Percentiles rank a stretch among this genome's conserved stretches.
Conservation (phyloP, 2,113 vertebrate species). For the Petroica traversi region DNA sequence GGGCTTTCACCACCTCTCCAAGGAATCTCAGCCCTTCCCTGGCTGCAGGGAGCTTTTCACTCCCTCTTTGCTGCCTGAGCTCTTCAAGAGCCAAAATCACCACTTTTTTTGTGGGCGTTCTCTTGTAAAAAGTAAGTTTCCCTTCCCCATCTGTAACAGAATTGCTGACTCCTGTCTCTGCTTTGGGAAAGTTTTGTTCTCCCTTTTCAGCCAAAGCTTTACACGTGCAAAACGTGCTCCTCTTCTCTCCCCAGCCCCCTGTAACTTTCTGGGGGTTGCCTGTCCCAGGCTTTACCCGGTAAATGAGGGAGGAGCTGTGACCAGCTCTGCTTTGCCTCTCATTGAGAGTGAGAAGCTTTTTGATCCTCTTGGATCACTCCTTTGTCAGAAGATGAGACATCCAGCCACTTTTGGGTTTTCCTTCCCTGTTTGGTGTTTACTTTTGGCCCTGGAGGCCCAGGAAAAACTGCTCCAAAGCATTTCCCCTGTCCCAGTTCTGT, state of each 20-base stretch:
- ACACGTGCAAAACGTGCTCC: fast-evolving
- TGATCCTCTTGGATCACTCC: background rate
- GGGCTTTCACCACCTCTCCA: background rate
- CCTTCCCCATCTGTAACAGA: background rate
- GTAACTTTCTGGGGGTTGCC: background rate
- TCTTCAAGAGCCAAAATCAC: background rate
- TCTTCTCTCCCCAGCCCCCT: background rate
- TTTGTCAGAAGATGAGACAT: background rate
- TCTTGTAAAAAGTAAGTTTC: background rate
- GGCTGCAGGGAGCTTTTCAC: background rate
- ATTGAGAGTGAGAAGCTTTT: background rate
- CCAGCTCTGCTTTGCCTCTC: background rate
- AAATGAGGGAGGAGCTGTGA: background rate
- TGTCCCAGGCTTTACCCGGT: background rate
- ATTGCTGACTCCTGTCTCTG: background rate
- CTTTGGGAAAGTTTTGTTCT: background rate
- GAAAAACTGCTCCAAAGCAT: background rate
- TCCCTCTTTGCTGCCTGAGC: background rate
- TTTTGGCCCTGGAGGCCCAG: background rate
- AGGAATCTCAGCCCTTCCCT: background rate
- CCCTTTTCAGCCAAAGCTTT: background rate
- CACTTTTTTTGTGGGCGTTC: background rate
- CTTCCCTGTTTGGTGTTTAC: background rate
- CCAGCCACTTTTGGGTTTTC: background rate
- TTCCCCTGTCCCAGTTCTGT: background rate